A percentile compares a stretch with the other conserved stretches of the same genome.
phyloP scores from a whole-genome alignment of 2,113 vertebrate species.

The Uropsilus gracilis region DNA sequence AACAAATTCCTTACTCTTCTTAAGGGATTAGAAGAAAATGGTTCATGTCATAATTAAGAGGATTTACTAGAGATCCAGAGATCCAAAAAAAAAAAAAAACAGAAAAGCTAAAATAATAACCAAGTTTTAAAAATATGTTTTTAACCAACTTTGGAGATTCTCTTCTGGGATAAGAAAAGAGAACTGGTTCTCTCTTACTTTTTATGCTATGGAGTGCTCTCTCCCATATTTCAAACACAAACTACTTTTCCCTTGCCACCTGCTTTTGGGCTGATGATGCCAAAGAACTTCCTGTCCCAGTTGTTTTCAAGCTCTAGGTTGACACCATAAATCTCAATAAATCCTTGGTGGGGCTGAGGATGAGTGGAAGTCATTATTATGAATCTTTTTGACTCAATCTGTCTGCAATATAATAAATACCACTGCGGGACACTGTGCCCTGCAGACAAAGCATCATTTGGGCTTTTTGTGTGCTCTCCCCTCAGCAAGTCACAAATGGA shows the following conservation, averaged over 20 bases:
- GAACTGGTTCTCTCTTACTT: not conserved
- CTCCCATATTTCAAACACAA: not conserved
- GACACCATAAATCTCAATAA: conserved; percentile 26
- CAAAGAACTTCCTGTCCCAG: conserved; percentile 33
- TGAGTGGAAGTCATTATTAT: conserved; percentile 22
- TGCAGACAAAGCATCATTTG: conserved; percentile 20
- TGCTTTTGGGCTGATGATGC: conserved; percentile 45
- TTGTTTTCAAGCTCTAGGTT: not conserved
- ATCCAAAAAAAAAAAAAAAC: not conserved
- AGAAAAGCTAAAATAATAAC: conserved; percentile 56
- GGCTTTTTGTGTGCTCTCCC: not conserved
- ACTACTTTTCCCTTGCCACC: conserved; percentile 8
- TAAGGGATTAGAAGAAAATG: conserved; percentile 74
- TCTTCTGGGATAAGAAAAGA: conserved; percentile 27
- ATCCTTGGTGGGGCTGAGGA: conserved; percentile 23
- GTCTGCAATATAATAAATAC: conserved; percentile 18
- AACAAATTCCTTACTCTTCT: conserved; percentile 74
- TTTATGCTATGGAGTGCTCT: not conserved
- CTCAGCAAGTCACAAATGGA: conserved; percentile 2
- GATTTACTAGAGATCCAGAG: conserved; percentile 62
- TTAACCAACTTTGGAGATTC: conserved; percentile 45
- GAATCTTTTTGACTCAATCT: not conserved
- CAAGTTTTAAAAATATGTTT: conserved; percentile 57
- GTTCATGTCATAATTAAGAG: conserved; percentile 73
- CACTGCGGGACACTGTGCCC: not conserved